A percentile compares a stretch with the other conserved stretches of the same genome.
Evolutionary conservation across 1,140 invertebrate genomes (phyloP).

Genomic region (Eumeta japonica): DNA sequence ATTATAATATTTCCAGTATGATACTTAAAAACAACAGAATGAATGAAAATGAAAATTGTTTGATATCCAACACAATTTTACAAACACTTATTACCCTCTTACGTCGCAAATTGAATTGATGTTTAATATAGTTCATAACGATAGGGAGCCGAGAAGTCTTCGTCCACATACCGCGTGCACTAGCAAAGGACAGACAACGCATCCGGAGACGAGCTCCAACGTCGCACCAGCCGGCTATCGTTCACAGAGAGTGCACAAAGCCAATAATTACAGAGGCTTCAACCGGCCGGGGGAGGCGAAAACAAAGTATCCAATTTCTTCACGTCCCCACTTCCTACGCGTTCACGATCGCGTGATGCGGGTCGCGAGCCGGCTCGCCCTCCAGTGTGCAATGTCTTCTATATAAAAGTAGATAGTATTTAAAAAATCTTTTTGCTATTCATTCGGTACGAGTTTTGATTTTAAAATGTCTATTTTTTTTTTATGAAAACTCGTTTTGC

Average conservation of each 20-base stretch:
- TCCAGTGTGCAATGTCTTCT: constrained; percentile 6
- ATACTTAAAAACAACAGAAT: too few relatives aligned
- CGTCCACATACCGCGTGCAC: too few relatives aligned
- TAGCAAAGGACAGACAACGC: too few relatives aligned
- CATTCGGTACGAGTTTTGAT: constrained; percentile 6
- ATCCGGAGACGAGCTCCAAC: too few relatives aligned
- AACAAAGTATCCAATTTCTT: constrained; percentile 52
- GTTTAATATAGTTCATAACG: too few relatives aligned
- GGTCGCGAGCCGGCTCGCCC: constrained; percentile 35
- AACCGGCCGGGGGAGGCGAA: constrained; percentile 21
- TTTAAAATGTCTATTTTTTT: constrained; percentile 4
- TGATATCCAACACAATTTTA: too few relatives aligned
- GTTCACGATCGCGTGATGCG: constrained; percentile 45
- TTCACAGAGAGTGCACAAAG: constrained; percentile 24
- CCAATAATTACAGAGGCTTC: constrained; percentile 49
- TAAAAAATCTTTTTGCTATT: constrained; percentile 3
- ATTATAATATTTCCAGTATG: too few relatives aligned
- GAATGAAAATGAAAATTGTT: too few relatives aligned
- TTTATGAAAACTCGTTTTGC: constrained; percentile 2
- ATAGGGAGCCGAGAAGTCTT: too few relatives aligned
- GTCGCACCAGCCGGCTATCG: too few relatives aligned
- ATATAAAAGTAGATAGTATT: constrained; percentile 5
- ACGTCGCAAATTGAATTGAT: too few relatives aligned
- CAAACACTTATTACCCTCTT: too few relatives aligned
- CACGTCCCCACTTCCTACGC: constrained; percentile 49